Evolutionary conservation across 2,888 invertebrate species (phyloP).

Genomic region (Mythimna impura): DNA sequence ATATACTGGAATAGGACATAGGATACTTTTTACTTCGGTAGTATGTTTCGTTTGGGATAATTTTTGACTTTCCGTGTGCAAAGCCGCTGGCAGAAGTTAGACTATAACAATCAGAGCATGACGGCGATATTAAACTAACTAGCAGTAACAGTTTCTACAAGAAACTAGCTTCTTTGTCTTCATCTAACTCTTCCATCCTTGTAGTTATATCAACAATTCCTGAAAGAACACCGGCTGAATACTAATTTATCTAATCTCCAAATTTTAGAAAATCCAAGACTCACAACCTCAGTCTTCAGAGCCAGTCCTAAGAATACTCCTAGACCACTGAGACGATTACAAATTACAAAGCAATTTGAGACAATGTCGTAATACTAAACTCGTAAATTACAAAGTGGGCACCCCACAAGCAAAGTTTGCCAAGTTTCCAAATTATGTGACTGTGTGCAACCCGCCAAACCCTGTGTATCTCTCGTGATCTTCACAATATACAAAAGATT

Average conservation of each 20-base stretch:
- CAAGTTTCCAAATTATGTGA: constrained; percentile 62
- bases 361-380: constrained; percentile 71
- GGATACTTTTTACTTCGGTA: too few species aligned
- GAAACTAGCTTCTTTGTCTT: not conserved
- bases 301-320: constrained; percentile 30
- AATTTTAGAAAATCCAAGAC: constrained; percentile 23
- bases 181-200: not conserved
- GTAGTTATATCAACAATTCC: not conserved
- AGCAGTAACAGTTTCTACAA: not conserved
- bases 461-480: constrained; percentile 37
- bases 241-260: constrained; percentile 19
- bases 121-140: not conserved
- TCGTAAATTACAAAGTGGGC: constrained; percentile 82
- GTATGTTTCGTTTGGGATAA: too few species aligned
- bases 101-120: not conserved
- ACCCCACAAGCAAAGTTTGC: constrained; percentile 70
- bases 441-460: constrained; percentile 36
- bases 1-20: too few species aligned
- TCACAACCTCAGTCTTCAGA: constrained; percentile 18
- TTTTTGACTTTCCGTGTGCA: too few species aligned
- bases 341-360: constrained; percentile 76
- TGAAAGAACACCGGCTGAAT: constrained; percentile 24
- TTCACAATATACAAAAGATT: constrained; percentile 32
- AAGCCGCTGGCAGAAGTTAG: too few species aligned
- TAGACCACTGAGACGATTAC: constrained; percentile 58